Percentiles rank a stretch among this genome's conserved stretches.
phyloP scores from a whole-genome alignment of 2,797 vertebrate genomes.

The Megalops cyprinoides region DNA sequence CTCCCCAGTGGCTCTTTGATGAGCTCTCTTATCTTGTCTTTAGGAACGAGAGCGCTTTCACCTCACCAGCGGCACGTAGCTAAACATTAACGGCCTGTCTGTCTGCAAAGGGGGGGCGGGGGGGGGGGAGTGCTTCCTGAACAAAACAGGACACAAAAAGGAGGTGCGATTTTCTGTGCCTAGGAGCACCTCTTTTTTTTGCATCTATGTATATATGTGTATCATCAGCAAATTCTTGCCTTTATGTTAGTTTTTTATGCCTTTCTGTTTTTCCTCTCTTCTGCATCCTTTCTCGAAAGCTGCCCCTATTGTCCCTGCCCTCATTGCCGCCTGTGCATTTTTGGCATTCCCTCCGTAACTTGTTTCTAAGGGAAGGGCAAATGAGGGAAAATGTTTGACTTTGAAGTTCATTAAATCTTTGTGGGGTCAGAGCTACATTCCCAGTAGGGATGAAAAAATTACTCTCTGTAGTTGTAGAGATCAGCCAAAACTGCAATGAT shows the following conservation, averaged over 20 bases:
- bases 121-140: constrained; percentile 57
- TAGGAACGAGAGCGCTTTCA: constrained; percentile 72
- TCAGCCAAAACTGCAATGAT: constrained; percentile 1
- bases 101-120: constrained; percentile 61
- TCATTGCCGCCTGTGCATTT: constrained; percentile 58
- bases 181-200: constrained; percentile 69
- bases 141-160: constrained; percentile 71
- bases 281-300: constrained; percentile 55
- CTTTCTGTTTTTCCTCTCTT: constrained; percentile 50
- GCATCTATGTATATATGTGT: constrained; percentile 71
- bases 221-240: constrained; percentile 80
- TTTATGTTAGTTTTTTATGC: constrained; percentile 71
- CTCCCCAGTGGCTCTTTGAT: constrained; percentile 56
- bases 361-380: constrained; percentile 40
- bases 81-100: constrained; percentile 77
- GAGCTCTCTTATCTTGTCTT: constrained; percentile 64
- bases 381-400: constrained; percentile 57
- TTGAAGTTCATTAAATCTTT: constrained; percentile 55
- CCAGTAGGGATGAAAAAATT: neutral
- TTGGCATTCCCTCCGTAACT: constrained; percentile 58
- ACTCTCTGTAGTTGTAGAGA: neutral
- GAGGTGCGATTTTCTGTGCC: constrained; percentile 67
- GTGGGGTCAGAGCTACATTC: constrained; percentile 18
- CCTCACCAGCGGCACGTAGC: constrained; percentile 62
- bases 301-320: constrained; percentile 65